A percentile compares a stretch with the other conserved stretches of the same genome.
These are phyloP conservation scores for Melanophora roralis DNA, from an alignment of 2,888 invertebrate species.

Conservation along the genomic window DNA sequence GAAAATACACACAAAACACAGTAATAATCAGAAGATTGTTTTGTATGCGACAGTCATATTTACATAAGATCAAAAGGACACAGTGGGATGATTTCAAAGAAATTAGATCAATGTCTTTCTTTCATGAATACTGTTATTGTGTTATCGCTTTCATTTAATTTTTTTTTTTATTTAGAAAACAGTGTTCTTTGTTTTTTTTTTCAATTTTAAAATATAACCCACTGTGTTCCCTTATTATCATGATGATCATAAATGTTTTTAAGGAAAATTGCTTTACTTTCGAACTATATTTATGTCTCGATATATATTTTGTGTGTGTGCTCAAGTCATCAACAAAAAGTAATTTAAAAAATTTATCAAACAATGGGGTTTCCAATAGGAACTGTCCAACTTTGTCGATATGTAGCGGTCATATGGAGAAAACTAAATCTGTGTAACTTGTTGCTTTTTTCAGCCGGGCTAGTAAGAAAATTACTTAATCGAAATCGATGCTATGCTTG, in stretches of 20 bases:
- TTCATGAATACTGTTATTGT: too few species aligned
- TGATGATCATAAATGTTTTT: background rate
- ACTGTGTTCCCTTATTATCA: background rate
- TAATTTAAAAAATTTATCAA: background rate
- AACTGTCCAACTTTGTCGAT: too few species aligned
- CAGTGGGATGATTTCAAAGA: background rate
- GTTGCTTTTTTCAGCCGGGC: too few species aligned
- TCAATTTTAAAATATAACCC: background rate
- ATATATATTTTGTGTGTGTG: background rate
- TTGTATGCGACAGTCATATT: conserved; percentile 11
- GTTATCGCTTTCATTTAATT: too few species aligned
- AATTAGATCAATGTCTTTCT: too few species aligned
- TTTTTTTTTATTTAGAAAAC: too few species aligned
- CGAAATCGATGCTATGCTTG: too few species aligned
- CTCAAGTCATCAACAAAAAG: background rate
- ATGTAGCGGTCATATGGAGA: too few species aligned
- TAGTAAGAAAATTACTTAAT: too few species aligned
- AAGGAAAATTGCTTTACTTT: background rate
- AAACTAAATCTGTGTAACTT: too few species aligned
- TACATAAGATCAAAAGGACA: background rate
- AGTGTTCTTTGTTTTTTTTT: background rate
- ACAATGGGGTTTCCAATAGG: background rate
- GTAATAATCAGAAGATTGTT: conserved; percentile 27
- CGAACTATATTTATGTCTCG: background rate
- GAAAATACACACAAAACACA: background rate